phyloP scores from a whole-genome alignment of 2,888 invertebrate species.

The Leucophora obtusa region DNA sequence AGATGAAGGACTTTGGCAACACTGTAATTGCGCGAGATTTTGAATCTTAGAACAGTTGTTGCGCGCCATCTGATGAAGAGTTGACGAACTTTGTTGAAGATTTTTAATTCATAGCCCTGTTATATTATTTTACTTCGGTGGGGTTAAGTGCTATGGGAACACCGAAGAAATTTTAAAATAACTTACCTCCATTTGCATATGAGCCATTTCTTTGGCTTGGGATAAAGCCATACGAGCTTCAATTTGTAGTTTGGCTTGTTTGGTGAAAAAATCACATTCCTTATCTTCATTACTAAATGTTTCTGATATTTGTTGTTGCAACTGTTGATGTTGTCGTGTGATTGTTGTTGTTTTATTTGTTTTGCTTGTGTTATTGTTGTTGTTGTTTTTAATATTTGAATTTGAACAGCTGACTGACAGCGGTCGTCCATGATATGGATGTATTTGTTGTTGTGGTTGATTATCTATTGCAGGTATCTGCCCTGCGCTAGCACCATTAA shows the following conservation, averaged over 20 bases:
- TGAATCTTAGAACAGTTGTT: too few species aligned
- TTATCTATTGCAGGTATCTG: constrained; percentile 49
- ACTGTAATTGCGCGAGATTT: too few species aligned
- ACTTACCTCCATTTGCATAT: constrained; percentile 91
- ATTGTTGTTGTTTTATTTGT: constrained; percentile 57
- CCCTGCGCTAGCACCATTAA: neutral
- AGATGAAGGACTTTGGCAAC: too few species aligned
- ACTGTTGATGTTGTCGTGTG: constrained; percentile 62
- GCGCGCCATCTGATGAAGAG: too few species aligned
- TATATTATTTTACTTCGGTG: too few species aligned
- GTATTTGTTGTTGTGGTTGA: constrained; percentile 66
- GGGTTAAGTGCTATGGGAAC: too few species aligned
- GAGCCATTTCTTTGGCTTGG: constrained; percentile 94
- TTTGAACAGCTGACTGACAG: constrained; percentile 70
- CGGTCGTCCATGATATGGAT: constrained; percentile 71
- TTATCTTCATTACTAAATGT: constrained; percentile 80
- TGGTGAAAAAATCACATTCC: constrained; percentile 89
- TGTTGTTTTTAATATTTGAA: constrained; percentile 57
- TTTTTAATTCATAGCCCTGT: too few species aligned
- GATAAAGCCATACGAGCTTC: constrained; percentile 92
- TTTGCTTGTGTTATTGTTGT: constrained; percentile 49
- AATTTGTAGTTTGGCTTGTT: constrained; percentile 89
- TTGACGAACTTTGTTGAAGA: too few species aligned
- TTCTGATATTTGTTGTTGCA: constrained; percentile 69
- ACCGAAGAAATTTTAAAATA: too few species aligned